These are phyloP conservation scores for Microplitis mediator DNA, from an alignment of 1,140 invertebrate species.

Conservation along the genomic window DNA sequence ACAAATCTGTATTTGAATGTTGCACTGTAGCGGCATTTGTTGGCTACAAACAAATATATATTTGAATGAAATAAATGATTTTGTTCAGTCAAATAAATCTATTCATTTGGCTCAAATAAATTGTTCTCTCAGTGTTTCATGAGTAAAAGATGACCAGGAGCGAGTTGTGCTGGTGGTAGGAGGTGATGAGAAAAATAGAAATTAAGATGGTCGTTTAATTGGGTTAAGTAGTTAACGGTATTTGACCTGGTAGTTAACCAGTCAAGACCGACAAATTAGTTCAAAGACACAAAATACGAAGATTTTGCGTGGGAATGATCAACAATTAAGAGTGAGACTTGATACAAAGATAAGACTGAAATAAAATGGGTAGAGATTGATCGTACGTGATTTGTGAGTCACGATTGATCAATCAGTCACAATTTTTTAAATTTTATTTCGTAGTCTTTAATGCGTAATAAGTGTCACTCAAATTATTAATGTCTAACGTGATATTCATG, in stretches of 20 bases:
- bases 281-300: constrained; percentile 33
- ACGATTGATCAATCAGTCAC: constrained; percentile 13
- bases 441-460: neutral
- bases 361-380: constrained; percentile 4
- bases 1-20: no score
- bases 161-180: neutral
- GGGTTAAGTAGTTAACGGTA: constrained; percentile 32
- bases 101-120: no score
- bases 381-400: constrained; percentile 22
- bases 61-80: no score
- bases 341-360: neutral
- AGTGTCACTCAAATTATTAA: neutral
- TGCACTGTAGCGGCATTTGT: no score
- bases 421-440: neutral
- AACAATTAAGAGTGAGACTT: neutral
- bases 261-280: constrained; percentile 26
- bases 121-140: no score
- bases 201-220: constrained; percentile 28
- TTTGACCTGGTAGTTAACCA: constrained; percentile 36
- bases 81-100: no score
- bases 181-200: neutral
- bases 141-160: neutral
- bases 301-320: constrained; percentile 46
- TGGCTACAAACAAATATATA: no score
- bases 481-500: neutral